phyloP scores from a whole-genome alignment of 2,113 vertebrate species.

The Scatophagus argus region DNA sequence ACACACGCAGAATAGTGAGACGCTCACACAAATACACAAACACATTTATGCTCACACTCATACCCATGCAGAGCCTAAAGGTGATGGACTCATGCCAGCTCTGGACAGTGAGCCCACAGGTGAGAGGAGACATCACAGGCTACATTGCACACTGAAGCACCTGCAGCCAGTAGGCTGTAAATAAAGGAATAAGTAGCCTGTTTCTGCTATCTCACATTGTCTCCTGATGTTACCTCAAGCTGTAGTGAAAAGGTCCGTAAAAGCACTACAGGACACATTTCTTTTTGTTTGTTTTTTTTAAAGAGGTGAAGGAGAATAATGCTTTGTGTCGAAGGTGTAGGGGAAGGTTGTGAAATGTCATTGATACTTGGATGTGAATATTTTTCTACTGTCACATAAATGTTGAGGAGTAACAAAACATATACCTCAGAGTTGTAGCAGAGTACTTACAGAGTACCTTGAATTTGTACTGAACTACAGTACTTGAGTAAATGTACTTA shows the following conservation, averaged over 20 bases:
- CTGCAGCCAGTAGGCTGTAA: slow-evolving; percentile 61
- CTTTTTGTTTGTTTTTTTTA: neutral
- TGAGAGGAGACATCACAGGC: slow-evolving; percentile 66
- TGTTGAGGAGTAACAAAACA: too few relatives aligned
- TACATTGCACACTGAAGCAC: slow-evolving; percentile 58
- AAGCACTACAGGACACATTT: neutral
- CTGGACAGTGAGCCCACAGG: slow-evolving; percentile 71
- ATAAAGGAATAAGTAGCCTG: slow-evolving; percentile 43
- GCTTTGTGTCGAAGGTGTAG: neutral
- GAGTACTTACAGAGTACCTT: too few relatives aligned
- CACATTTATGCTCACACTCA: slow-evolving; percentile 41
- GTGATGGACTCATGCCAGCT: slow-evolving; percentile 73
- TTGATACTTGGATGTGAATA: neutral
- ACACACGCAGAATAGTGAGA: slow-evolving; percentile 44
- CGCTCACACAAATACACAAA: slow-evolving; percentile 56
- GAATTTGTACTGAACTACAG: too few relatives aligned
- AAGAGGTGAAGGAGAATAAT: neutral
- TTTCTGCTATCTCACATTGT: slow-evolving; percentile 35
- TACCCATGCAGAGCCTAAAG: slow-evolving; percentile 61
- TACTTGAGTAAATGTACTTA: too few relatives aligned
- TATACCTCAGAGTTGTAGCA: too few relatives aligned
- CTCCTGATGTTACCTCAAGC: slow-evolving; percentile 6
- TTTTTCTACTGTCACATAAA: neutral
- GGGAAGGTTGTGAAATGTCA: neutral
- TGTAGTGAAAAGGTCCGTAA: slow-evolving; percentile 15